Evolutionary conservation across 2,797 vertebrate genomes (phyloP), one percentile per base, ranked within the genome.

Genomic region (Crocidura indochinensis): DNA sequence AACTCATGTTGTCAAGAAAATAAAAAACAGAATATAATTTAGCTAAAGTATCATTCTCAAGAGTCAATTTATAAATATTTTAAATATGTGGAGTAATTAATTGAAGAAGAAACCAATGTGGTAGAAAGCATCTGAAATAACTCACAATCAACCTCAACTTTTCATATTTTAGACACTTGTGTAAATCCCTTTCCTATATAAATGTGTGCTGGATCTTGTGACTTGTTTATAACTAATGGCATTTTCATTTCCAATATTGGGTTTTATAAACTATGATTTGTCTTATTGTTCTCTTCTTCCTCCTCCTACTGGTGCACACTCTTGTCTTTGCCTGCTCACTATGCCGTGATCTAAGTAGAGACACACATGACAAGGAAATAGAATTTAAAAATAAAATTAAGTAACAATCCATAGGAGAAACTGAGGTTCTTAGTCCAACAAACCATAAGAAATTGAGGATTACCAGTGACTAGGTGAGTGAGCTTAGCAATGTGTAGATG

Each of bases 11-110:
- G 60, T 79, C 3, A 49, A 94, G 14, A 47, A 46, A 75, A 0
- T 94, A 12, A 91, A 91, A 88, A 94, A 60, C 46, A 86, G 31
- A 62, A 53, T 68, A 65, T 84, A 8, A 44, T 24, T 91, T 15
- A 56, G 31, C 19, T 19, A 89, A 80, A 87, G 44, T 68, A 73
- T 26, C 17, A 49, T 29, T 56, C 26, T 11, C 4, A 27, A 89
- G 72, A 78, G 49, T 69, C 84, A 51, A 26, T 31, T 60, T 8
- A 71, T 67, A 56, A 38, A 85, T 67, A 85, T 78, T 83, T 83
- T 91, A 91, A 80, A 47, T 71, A 69, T 1, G 26, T 84, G 10
- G 20, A 75, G 38, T n/a, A 75, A 84, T 60, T 74, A 60, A 38
- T 44, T 76, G 17, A 56, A 31, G 67, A 56, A 77, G 74, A 87